Conservation (phyloP, 2,113 vertebrate species). For the Meles meles region DNA sequence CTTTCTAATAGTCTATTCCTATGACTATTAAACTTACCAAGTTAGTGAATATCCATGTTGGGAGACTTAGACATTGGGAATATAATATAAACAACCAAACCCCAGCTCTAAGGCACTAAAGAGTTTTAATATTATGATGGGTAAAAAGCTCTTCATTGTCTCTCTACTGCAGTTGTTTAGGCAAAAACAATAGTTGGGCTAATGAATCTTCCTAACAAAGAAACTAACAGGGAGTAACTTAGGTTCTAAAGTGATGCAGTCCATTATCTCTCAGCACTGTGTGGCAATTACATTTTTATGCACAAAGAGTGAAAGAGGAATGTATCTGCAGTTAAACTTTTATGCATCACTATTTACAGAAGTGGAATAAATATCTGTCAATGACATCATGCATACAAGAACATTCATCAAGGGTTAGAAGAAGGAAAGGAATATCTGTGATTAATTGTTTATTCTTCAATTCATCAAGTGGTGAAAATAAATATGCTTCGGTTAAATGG, state of each 20-base stretch:
- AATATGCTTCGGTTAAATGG: constrained; percentile 62
- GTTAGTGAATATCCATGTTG: not conserved
- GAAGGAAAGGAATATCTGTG: constrained; percentile 44
- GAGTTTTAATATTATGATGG: not conserved
- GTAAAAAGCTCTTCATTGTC: not conserved
- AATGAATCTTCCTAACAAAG: constrained; percentile 14
- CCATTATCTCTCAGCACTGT: constrained; percentile 55
- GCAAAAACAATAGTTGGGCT: constrained; percentile 3
- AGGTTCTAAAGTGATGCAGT: not conserved
- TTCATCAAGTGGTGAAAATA: constrained; percentile 60
- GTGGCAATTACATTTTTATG: constrained; percentile 57
- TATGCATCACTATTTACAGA: constrained; percentile 59
- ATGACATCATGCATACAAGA: constrained; percentile 53
- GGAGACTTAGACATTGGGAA: not conserved
- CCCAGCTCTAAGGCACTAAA: not conserved
- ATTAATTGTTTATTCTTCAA: constrained; percentile 67
- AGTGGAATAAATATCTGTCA: constrained; percentile 68
- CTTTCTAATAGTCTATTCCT: not conserved
- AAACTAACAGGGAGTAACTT: constrained; percentile 32
- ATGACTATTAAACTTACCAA: not conserved
- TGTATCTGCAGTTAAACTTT: constrained; percentile 59
- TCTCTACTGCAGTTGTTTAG: not conserved
- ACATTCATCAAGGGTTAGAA: constrained; percentile 55
- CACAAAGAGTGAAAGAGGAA: constrained; percentile 40
- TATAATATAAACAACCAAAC: not conserved